Evolutionary conservation across 1,140 invertebrate species (phyloP).

Genomic region (Aphis craccivora): DNA sequence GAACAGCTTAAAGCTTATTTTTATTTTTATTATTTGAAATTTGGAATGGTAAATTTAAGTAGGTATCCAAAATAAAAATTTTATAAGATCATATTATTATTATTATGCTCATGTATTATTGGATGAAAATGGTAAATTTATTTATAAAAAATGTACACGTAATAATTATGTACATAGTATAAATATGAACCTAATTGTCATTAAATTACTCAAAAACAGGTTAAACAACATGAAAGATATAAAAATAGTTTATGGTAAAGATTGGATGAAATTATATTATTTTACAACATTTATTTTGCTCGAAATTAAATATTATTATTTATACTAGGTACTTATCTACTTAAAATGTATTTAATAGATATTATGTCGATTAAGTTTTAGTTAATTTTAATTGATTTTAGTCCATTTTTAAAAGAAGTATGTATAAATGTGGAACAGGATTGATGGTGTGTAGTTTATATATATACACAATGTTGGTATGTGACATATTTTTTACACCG

Average conservation of each 20-base stretch:
- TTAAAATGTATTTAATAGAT: not conserved
- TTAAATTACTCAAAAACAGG: not conserved
- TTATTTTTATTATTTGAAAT: not conserved
- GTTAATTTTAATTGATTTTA: not conserved
- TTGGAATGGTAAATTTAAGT: not conserved
- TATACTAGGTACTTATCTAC: not conserved
- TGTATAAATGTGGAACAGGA: not conserved
- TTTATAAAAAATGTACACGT: not conserved
- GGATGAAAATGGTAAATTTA: not conserved
- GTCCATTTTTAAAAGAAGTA: not conserved
- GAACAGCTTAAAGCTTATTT: not conserved
- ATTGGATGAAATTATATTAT: not conserved
- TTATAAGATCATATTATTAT: too few species aligned
- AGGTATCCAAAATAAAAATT: not conserved
- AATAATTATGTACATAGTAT: not conserved
- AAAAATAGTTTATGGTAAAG: not conserved
- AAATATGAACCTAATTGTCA: not conserved
- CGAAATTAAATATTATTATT: not conserved
- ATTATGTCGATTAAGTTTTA: not conserved
- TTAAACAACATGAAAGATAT: not conserved
- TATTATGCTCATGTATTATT: too few species aligned
- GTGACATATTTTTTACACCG: constrained; percentile 37
- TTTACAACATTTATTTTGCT: not conserved
- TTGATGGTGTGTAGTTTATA: not conserved
- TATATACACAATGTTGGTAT: constrained; percentile 9